Percentiles rank a stretch among this genome's conserved stretches.
phyloP scores from a whole-genome alignment of 2,888 invertebrate genomes.

The Sclerodermus sp. region DNA sequence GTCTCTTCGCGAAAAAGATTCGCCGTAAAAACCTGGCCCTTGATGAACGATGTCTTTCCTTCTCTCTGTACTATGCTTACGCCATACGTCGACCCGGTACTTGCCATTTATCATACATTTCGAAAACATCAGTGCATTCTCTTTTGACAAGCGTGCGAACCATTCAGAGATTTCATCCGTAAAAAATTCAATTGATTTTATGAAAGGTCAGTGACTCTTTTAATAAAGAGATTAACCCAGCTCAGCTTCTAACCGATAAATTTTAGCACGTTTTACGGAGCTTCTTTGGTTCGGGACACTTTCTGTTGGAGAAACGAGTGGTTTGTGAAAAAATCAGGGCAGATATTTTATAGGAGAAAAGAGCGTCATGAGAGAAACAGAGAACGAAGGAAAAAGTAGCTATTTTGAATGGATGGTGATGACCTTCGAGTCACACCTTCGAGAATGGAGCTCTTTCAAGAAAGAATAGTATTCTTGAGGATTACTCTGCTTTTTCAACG shows the following conservation, averaged over 20 bases:
- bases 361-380: too few relatives aligned
- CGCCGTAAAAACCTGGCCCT: slow-evolving; percentile 2
- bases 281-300: too few relatives aligned
- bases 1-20: not conserved
- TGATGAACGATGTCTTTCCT: slow-evolving; percentile 1
- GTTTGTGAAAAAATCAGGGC: too few relatives aligned
- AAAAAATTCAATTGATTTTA: not conserved
- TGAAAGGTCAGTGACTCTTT: not conserved
- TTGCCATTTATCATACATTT: not conserved
- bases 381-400: too few relatives aligned
- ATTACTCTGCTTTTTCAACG: slow-evolving; percentile 2
- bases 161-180: too few relatives aligned
- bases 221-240: too few relatives aligned
- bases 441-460: not conserved
- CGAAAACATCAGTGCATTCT: not conserved
- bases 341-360: too few relatives aligned
- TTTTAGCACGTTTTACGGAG: too few relatives aligned
- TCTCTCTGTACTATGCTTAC: slow-evolving; percentile 2
- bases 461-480: not conserved
- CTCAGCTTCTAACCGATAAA: too few relatives aligned
- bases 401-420: not conserved
- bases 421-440: not conserved
- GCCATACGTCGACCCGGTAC: slow-evolving; percentile 2
- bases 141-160: too few relatives aligned
- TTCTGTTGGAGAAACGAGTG: too few relatives aligned